Evolutionary conservation across 2,888 invertebrate genomes (phyloP).

Genomic region (Therioaphis trifolii): DNA sequence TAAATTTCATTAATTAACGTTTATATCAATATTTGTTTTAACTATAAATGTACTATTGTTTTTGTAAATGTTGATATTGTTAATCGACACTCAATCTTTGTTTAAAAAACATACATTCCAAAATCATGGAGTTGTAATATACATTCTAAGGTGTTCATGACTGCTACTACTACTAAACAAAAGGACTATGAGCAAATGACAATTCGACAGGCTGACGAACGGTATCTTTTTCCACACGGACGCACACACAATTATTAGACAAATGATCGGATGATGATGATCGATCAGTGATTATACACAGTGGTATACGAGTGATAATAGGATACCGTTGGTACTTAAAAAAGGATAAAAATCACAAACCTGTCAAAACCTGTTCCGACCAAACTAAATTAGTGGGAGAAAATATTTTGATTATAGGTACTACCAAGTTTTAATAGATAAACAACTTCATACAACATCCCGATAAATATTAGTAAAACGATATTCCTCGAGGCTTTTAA

Average conservation of each 20-base stretch:
- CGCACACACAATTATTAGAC: conserved; percentile 36
- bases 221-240: conserved; percentile 52
- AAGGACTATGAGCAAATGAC: neutral
- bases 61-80: neutral
- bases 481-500: conserved; percentile 6
- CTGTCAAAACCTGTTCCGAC: conserved; percentile 29
- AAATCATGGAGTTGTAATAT: neutral
- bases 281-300: conserved; percentile 15
- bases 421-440: neutral
- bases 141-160: conserved; percentile 19
- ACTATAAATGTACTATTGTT: neutral
- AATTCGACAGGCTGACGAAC: conserved; percentile 26
- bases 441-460: neutral
- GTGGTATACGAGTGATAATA: neutral
- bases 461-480: conserved; percentile 25
- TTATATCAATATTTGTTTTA: neutral
- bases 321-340: neutral
- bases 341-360: conserved; percentile 47
- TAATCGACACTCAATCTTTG: neutral
- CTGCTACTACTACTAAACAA: neutral
- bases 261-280: neutral
- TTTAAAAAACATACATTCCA: neutral
- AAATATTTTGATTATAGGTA: conserved; percentile 39
- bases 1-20: neutral
- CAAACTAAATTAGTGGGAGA: neutral